Evolutionary conservation across 2,113 vertebrate species (phyloP).

Genomic region (Diglossa brunneiventris): DNA sequence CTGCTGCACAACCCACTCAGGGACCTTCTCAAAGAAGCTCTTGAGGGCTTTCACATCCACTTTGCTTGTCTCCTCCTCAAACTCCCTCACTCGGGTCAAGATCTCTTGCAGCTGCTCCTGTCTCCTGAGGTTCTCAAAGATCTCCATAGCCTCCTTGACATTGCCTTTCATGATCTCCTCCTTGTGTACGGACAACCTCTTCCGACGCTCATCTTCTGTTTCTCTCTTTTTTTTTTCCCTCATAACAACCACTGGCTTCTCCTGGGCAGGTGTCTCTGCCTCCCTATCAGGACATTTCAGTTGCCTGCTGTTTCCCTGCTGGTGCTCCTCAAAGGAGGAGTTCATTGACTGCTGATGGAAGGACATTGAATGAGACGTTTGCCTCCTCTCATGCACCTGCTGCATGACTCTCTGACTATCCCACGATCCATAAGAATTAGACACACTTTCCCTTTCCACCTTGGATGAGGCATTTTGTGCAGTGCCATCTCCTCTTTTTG

Average conservation of each 20-base stretch:
- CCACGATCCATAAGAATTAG: not conserved
- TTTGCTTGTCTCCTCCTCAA: conserved; percentile 82
- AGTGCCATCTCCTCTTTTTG: not conserved
- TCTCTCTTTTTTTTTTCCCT: conserved; percentile 77
- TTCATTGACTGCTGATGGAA: conserved; percentile 3
- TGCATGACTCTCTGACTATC: not conserved
- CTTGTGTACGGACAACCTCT: conserved; percentile 87
- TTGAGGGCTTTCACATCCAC: conserved; percentile 80
- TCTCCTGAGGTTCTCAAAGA: conserved; percentile 82
- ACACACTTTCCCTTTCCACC: conserved; percentile 18
- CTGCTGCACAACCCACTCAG: conserved; percentile 76
- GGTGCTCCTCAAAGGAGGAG: not conserved
- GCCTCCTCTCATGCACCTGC: conserved; percentile 19
- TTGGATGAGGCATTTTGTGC: conserved; percentile 17
- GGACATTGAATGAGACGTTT: not conserved
- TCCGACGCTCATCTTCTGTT: conserved; percentile 82
- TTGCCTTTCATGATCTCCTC: conserved; percentile 89
- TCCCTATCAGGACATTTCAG: not conserved
- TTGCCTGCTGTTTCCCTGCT: not conserved
- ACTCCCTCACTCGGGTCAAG: conserved; percentile 81
- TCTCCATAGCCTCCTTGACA: conserved; percentile 79
- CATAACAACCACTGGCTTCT: conserved; percentile 70
- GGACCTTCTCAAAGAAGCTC: conserved; percentile 83
- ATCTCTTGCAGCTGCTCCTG: conserved; percentile 86
- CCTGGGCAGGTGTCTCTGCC: not conserved